These are phyloP conservation scores for Habrosyne pyritoides DNA, from an alignment of 2,888 invertebrate species.

Conservation along the genomic window DNA sequence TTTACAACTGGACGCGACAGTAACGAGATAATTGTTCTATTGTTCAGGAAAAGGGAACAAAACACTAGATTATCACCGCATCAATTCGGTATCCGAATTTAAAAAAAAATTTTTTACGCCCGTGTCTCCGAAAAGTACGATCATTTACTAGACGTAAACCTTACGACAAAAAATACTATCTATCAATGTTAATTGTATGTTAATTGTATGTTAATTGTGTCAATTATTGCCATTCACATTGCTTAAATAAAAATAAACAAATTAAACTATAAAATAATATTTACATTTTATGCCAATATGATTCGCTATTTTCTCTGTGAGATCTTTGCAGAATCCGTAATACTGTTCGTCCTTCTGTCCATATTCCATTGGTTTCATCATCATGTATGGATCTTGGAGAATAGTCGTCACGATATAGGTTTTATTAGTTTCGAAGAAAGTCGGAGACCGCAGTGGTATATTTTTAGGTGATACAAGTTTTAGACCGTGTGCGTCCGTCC, in stretches of 20 bases:
- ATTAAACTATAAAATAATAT: slow-evolving; percentile 49
- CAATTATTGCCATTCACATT: too few relatives aligned
- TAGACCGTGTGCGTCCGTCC: slow-evolving; percentile 92
- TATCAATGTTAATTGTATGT: too few relatives aligned
- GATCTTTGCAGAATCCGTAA: slow-evolving; percentile 96
- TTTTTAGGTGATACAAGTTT: slow-evolving; percentile 90
- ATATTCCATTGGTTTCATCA: slow-evolving; percentile 86
- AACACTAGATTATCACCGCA: too few relatives aligned
- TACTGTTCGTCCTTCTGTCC: slow-evolving; percentile 90
- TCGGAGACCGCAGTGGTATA: slow-evolving; percentile 87
- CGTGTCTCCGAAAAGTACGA: too few relatives aligned
- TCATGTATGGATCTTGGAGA: slow-evolving; percentile 94
- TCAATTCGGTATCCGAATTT: too few relatives aligned
- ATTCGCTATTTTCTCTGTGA: slow-evolving; percentile 91
- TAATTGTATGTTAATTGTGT: too few relatives aligned
- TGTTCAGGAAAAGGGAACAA: too few relatives aligned
- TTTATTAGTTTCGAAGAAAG: slow-evolving; percentile 90
- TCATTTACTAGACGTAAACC: too few relatives aligned
- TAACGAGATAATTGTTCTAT: too few relatives aligned
- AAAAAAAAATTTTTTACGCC: too few relatives aligned
- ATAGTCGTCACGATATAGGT: slow-evolving; percentile 95
- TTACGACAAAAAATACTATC: too few relatives aligned
- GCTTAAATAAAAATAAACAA: slow-evolving; percentile 7
- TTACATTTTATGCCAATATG: slow-evolving; percentile 93
- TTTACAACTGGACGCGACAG: too few relatives aligned